Conservation (phyloP, 2,797 vertebrate genomes). For the Tamandua tetradactyla region DNA sequence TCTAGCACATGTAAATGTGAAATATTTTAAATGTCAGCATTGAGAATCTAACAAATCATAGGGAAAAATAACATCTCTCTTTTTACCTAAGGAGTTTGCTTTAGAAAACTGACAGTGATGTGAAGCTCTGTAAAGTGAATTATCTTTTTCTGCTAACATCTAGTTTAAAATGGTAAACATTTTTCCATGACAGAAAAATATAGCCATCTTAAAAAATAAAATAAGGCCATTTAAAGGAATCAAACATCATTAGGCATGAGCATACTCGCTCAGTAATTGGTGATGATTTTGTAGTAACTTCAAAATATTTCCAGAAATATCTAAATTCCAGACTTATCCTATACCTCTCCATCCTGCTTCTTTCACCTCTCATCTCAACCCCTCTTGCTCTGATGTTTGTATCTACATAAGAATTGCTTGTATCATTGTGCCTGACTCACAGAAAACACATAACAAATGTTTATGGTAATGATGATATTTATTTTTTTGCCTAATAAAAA, state of each 20-base stretch:
- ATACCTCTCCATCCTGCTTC: neutral
- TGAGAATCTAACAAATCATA: neutral
- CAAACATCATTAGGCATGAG: neutral
- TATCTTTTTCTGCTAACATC: neutral
- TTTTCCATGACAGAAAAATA: neutral
- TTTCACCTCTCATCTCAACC: neutral
- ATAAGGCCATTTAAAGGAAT: neutral
- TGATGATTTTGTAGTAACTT: neutral
- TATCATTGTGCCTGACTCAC: neutral
- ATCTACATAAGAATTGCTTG: neutral
- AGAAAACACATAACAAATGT: neutral
- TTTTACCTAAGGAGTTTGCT: neutral
- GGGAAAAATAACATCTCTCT: neutral
- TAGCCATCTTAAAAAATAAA: neutral
- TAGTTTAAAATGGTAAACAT: neutral
- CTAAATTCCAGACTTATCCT: neutral
- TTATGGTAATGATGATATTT: neutral
- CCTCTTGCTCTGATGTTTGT: neutral
- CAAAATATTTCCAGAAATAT: neutral
- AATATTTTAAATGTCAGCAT: neutral
- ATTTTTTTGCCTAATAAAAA: neutral
- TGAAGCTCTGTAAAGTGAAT: neutral
- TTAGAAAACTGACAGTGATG: neutral
- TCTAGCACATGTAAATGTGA: neutral
- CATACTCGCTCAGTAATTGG: neutral